Percentiles rank a stretch among this genome's conserved stretches.
These are phyloP conservation scores for Melieria picta DNA, from an alignment of 2,888 invertebrate species.

Conservation along the genomic window DNA sequence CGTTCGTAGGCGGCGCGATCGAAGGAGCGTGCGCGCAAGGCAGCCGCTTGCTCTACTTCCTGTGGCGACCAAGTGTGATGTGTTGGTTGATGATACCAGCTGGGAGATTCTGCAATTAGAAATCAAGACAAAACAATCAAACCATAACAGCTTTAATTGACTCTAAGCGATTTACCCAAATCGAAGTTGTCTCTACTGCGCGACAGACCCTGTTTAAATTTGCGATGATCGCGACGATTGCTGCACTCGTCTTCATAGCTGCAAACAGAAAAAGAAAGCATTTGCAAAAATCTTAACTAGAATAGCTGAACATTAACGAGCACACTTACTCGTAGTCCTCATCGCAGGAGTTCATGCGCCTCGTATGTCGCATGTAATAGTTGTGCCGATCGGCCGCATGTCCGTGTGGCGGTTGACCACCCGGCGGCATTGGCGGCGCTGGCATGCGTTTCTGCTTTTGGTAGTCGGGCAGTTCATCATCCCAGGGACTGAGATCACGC, in stretches of 20 bases:
- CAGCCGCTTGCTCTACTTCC: constrained; percentile 62
- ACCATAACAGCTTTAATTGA: not conserved
- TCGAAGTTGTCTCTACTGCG: constrained; percentile 65
- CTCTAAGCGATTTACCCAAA: constrained; percentile 50
- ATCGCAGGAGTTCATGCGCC: constrained; percentile 73
- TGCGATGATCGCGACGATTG: constrained; percentile 58
- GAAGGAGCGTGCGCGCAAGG: constrained; percentile 57
- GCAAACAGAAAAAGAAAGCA: constrained; percentile 17
- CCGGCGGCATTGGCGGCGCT: constrained; percentile 31
- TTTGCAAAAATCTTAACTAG: not conserved
- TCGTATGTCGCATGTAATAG: constrained; percentile 68
- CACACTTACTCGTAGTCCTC: constrained; percentile 77
- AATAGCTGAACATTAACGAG: not conserved
- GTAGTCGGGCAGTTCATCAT: constrained; percentile 72
- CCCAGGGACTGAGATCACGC: constrained; percentile 83
- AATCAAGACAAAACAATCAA: not conserved
- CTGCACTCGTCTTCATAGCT: constrained; percentile 65
- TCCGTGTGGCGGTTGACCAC: constrained; percentile 39
- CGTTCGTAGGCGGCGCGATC: constrained; percentile 65
- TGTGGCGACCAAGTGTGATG: constrained; percentile 66
- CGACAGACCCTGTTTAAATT: constrained; percentile 60
- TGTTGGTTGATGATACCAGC: constrained; percentile 61
- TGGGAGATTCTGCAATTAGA: constrained; percentile 57
- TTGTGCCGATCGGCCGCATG: constrained; percentile 57
- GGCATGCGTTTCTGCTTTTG: constrained; percentile 62